Evolutionary conservation across 2,113 vertebrate genomes (phyloP), one percentile per base, ranked within the genome.

Genomic region (Rhinichthys klamathensis): DNA sequence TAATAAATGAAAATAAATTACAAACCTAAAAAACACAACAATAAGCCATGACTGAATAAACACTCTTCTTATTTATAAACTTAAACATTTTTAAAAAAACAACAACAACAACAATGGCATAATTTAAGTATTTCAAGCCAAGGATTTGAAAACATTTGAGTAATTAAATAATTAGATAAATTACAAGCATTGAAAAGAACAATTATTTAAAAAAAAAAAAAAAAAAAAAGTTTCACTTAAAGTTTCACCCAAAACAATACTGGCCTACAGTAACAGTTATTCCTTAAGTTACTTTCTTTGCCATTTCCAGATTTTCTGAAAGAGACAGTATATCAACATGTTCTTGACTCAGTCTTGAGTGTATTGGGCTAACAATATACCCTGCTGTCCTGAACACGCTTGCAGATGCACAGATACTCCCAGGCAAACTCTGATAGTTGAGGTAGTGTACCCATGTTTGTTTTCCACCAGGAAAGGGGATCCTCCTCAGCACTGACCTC

Each of bases 401-500:
- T 44, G 83, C 83, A 46, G 78, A 84, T 86, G 38, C 80, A 81
- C 12, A 87, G 54, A 82, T 83, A 83, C 54, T 51, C 82, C 51
- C 73, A 78, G 21, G 83, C 30, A 78, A 70, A 89, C 38, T 75
- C 27, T 16, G 67, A 63, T 23, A 84, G 82, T 15, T 27, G 44
- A n/a, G 82, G 85, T 73, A 89, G 10, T 67, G 81, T 75, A 16
- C 25, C 65, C 72, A n/a, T 38, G 69, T 70, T 73, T 8, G 30
- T 67, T 75, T 80, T 84, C 75, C 87, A 88, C 81, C 81, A 86
- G 23, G 56, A 21, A 16, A 82, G 85, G 83, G 74, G 78, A 63
- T 89, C 85, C 25, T 87, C 70, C 30, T 84, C 85, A 56, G 78
- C 74, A 67, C 83, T 79, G 83, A 54, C 76, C 67, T 70, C 67